Conservation (phyloP, 1,140 invertebrate genomes). For the Macrocentrus cingulum region DNA sequence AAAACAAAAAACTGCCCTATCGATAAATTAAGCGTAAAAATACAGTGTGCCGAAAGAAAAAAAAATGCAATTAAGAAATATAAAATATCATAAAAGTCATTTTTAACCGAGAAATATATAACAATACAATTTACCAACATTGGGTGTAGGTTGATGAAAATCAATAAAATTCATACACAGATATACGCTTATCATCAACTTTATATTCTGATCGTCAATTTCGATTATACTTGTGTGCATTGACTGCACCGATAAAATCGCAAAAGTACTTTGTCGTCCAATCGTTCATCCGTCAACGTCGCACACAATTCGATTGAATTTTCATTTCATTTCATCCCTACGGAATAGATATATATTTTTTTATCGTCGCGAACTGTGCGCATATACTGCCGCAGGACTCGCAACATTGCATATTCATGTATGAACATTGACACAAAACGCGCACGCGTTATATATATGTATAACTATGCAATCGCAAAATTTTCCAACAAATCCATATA, state of each 20-base stretch:
- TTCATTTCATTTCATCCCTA: conserved; percentile 10
- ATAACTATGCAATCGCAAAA: neutral
- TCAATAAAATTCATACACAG: too few relatives aligned
- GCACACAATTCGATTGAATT: conserved; percentile 7
- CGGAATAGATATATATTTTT: neutral
- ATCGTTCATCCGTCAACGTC: conserved; percentile 18
- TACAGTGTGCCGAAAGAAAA: too few relatives aligned
- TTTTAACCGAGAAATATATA: too few relatives aligned
- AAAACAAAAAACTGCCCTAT: too few relatives aligned
- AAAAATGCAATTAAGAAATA: too few relatives aligned
- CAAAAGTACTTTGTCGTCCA: conserved; percentile 16
- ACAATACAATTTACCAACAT: too few relatives aligned
- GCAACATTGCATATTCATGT: conserved; percentile 15
- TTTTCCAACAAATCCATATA: too few relatives aligned
- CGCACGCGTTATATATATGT: neutral
- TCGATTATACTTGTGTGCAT: neutral
- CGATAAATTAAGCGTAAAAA: too few relatives aligned
- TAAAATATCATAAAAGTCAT: too few relatives aligned
- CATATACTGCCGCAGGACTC: neutral
- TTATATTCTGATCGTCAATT: neutral
- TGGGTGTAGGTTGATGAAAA: too few relatives aligned
- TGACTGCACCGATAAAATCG: conserved; percentile 1
- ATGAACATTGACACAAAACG: conserved; percentile 10
- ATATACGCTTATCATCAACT: neutral
- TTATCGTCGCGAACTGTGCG: conserved; percentile 11